Percentiles rank a stretch among this genome's conserved stretches.
Conservation (phyloP, 1,140 invertebrate species). For the Papilio helenus region DNA sequence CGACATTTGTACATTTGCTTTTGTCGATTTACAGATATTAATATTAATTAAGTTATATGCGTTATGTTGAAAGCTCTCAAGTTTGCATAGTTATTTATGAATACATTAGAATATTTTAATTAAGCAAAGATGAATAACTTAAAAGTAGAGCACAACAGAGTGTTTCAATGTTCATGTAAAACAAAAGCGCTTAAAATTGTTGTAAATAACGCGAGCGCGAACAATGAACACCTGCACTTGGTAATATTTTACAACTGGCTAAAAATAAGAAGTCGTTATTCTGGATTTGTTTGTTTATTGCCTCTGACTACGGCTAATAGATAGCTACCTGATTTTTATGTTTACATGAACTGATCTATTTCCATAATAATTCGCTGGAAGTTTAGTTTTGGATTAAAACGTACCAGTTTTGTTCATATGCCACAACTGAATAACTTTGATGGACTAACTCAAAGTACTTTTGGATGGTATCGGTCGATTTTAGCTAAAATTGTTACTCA, state of each 20-base stretch:
- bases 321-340: conserved; percentile 31
- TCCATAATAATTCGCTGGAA: neutral
- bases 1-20: neutral
- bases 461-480: neutral
- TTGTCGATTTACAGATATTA: neutral
- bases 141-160: conserved; percentile 23
- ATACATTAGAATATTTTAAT: conserved; percentile 15
- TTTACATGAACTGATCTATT: conserved; percentile 20
- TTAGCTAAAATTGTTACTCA: neutral
- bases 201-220: conserved; percentile 32
- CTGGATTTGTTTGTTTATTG: conserved; percentile 32
- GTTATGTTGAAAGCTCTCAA: neutral
- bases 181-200: conserved; percentile 29
- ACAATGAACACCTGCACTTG: conserved; percentile 36
- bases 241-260: conserved; percentile 34
- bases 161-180: conserved; percentile 9
- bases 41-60: neutral
- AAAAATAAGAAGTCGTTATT: conserved; percentile 35
- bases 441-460: neutral
- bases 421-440: neutral
- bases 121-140: conserved; percentile 18
- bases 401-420: neutral
- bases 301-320: neutral
- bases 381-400: neutral
- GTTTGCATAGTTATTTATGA: neutral